Conservation (phyloP, 2,888 invertebrate genomes). For the Clunio marinus region DNA sequence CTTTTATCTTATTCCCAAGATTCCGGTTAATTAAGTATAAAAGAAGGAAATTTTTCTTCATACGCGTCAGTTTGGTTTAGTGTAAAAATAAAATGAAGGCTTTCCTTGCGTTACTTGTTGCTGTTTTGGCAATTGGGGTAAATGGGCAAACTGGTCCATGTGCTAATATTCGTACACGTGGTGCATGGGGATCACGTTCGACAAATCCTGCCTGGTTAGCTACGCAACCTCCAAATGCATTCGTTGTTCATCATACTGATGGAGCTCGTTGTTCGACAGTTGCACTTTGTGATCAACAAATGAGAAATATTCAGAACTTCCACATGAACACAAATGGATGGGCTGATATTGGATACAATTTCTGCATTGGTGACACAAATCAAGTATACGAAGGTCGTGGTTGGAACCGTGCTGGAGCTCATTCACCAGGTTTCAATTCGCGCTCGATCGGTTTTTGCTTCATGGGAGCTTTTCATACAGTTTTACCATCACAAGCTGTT, state of each 20-base stretch:
- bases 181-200: conserved; percentile 58
- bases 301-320: conserved; percentile 58
- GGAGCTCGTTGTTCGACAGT: conserved; percentile 57
- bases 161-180: conserved; percentile 47
- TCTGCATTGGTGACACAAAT: conserved; percentile 63
- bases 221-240: conserved; percentile 58
- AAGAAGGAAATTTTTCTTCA: no score
- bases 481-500: conserved; percentile 38
- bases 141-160: conserved; percentile 22
- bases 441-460: conserved; percentile 60
- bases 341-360: conserved; percentile 64
- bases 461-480: conserved; percentile 54
- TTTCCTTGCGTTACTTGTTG: neutral
- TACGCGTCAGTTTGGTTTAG: no score
- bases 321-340: conserved; percentile 55
- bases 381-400: conserved; percentile 61
- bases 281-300: conserved; percentile 52
- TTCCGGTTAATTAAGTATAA: no score
- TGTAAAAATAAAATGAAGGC: conserved; percentile 18
- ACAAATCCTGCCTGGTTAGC: conserved; percentile 52
- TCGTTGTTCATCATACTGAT: conserved; percentile 68
- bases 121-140: neutral
- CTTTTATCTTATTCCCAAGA: no score
- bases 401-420: conserved; percentile 61
- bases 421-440: conserved; percentile 58